phyloP scores from a whole-genome alignment of 2,797 vertebrate genomes.

The Serranus cabrilla region DNA sequence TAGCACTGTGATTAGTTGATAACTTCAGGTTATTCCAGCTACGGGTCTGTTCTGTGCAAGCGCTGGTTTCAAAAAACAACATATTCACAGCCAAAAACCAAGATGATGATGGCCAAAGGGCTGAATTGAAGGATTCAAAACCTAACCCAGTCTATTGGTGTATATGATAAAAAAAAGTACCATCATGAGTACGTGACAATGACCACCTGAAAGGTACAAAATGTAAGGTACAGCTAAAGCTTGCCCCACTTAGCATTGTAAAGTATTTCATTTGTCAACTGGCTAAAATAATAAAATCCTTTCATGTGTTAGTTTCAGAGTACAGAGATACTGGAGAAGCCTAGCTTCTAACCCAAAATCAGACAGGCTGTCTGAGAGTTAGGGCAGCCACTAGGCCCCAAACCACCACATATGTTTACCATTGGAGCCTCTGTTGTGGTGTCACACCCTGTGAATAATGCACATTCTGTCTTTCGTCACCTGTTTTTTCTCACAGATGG shows the following conservation, averaged over 20 bases:
- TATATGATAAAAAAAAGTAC: no score
- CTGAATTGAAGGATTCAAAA: no score
- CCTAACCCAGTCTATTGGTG: no score
- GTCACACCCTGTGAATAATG: constrained; percentile 68
- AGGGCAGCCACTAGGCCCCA: constrained; percentile 32
- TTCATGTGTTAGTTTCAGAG: constrained; percentile 20
- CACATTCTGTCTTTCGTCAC: constrained; percentile 61
- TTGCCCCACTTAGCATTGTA: neutral
- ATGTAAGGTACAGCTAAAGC: no score
- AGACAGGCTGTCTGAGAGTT: constrained; percentile 32
- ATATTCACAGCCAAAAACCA: no score
- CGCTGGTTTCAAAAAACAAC: no score
- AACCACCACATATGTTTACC: constrained; percentile 76
- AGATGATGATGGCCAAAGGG: no score
- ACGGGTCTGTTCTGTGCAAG: no score
- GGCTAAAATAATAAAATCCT: constrained; percentile 21
- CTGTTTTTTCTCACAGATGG: constrained; percentile 45
- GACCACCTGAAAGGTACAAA: no score
- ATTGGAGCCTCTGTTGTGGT: constrained; percentile 74
- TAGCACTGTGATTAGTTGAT: no score
- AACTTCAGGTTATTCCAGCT: no score
- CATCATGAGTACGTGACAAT: neutral
- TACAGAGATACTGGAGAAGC: constrained; percentile 9
- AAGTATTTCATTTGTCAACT: constrained; percentile 9
- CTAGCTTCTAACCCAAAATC: constrained; percentile 14